Conservation (phyloP, 2,888 invertebrate genomes). For the Chamaedrilus cognettii region DNA sequence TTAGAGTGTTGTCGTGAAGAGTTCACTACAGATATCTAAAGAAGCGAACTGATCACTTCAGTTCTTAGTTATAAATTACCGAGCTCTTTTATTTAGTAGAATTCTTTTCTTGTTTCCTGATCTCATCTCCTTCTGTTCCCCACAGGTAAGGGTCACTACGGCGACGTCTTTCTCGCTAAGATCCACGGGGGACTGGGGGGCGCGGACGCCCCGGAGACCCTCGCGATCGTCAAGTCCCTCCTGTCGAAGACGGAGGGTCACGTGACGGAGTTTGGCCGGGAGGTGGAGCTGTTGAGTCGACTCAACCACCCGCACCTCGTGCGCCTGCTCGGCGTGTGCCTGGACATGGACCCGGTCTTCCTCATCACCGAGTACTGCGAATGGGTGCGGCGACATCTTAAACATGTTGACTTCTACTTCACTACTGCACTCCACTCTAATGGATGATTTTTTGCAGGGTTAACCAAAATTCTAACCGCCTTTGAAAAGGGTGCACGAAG, state of each 20-base stretch:
- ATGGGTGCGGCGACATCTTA: slow-evolving; percentile 69
- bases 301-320: slow-evolving; percentile 78
- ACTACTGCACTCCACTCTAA: too few species aligned
- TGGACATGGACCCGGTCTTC: slow-evolving; percentile 75
- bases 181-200: slow-evolving; percentile 62
- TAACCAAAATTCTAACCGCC: too few species aligned
- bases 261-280: slow-evolving; percentile 77
- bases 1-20: too few species aligned
- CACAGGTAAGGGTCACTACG: slow-evolving; percentile 92
- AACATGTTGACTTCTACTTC: too few species aligned
- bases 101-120: too few species aligned
- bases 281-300: slow-evolving; percentile 82
- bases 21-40: too few species aligned
- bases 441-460: too few species aligned
- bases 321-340: slow-evolving; percentile 78
- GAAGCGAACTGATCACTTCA: too few species aligned
- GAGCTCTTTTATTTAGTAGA: too few species aligned
- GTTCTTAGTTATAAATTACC: too few species aligned
- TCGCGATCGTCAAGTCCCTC: slow-evolving; percentile 59
- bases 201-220: slow-evolving; percentile 50
- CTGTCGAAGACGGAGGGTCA: slow-evolving; percentile 50
- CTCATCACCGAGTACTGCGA: slow-evolving; percentile 90
- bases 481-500: too few species aligned
- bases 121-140: too few species aligned
- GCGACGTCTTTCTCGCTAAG: slow-evolving; percentile 83